These are phyloP conservation scores for Lagopus muta DNA, from an alignment of 2,113 vertebrate genomes.

Conservation along the genomic window DNA sequence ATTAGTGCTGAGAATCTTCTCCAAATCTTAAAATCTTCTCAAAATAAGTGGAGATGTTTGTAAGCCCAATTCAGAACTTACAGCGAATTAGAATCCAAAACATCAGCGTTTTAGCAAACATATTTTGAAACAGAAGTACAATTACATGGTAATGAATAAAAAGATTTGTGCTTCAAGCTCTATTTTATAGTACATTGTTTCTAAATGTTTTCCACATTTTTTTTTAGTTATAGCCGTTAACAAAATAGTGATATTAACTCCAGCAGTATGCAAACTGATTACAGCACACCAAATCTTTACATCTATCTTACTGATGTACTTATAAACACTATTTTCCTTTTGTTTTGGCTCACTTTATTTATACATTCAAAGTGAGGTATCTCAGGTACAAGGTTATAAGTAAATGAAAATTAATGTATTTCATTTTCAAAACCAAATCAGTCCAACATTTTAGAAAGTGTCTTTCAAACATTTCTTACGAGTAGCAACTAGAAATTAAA, in stretches of 20 bases:
- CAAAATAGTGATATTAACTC: background rate
- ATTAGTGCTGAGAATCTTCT: background rate
- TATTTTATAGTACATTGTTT: background rate
- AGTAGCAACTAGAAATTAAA: background rate
- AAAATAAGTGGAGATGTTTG: background rate
- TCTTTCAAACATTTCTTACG: background rate
- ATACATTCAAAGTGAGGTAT: background rate
- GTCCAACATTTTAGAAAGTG: background rate
- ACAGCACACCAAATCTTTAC: background rate
- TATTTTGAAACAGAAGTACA: constrained; percentile 17
- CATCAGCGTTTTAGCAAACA: background rate
- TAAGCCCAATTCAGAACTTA: background rate
- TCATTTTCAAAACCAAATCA: background rate
- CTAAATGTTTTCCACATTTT: background rate
- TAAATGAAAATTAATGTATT: background rate
- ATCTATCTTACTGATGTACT: background rate
- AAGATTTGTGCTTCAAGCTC: constrained; percentile 10
- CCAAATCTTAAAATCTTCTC: constrained; percentile 8
- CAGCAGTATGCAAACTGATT: background rate
- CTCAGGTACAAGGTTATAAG: background rate
- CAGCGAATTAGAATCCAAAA: background rate
- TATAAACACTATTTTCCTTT: background rate
- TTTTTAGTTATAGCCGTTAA: background rate
- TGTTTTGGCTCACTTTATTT: background rate
- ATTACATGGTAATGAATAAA: background rate